phyloP scores from a whole-genome alignment of 2,888 invertebrate species.

The Myathropa florea region DNA sequence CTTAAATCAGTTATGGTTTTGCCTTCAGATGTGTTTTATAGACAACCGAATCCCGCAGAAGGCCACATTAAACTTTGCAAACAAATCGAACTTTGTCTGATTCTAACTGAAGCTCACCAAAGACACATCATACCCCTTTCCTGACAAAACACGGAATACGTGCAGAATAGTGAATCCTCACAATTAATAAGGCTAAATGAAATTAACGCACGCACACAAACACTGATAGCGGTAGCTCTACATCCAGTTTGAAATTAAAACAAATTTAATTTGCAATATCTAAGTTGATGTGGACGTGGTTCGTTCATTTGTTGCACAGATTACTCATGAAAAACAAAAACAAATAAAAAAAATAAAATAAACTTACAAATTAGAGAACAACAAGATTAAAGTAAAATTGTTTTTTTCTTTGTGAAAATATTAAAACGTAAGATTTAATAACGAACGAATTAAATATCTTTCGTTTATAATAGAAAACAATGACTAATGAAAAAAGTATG shows the following conservation, averaged over 20 bases:
- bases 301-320: not conserved
- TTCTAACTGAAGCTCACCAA: no score
- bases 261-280: no score
- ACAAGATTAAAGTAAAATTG: not conserved
- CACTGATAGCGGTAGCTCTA: not conserved
- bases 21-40: no score
- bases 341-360: not conserved
- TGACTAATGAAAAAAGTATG: constrained; percentile 2
- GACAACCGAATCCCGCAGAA: no score
- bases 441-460: not conserved
- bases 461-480: not conserved
- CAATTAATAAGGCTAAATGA: not conserved
- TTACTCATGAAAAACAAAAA: not conserved
- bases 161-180: no score
- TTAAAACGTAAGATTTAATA: not conserved
- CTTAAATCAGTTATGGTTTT: no score
- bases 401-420: not conserved
- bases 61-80: no score
- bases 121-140: no score
- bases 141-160: no score
- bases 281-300: no score
- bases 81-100: no score
- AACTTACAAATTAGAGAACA: not conserved
- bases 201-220: not conserved
- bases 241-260: not conserved